A percentile compares a stretch with the other conserved stretches of the same genome.
Conservation (phyloP, 2,113 vertebrate genomes). For the Engystomops pustulosus region DNA sequence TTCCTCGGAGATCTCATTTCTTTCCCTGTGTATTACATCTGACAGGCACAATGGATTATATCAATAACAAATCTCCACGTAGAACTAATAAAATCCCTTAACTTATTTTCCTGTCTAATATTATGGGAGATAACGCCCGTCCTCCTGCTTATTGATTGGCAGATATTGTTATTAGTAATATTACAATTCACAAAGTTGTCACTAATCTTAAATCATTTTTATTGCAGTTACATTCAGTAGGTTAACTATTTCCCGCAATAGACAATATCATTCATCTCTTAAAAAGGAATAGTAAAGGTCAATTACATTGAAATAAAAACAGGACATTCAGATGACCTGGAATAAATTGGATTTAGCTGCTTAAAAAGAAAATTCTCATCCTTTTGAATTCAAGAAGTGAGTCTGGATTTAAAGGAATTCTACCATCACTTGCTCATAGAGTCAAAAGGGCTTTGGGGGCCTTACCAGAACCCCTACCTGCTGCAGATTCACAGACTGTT, state of each 20-base stretch:
- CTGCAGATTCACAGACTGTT: too few relatives aligned
- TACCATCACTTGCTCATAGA: too few relatives aligned
- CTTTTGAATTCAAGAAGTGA: not conserved
- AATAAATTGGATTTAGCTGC: not conserved
- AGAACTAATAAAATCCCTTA: constrained; percentile 40
- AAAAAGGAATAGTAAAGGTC: not conserved
- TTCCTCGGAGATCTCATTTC: constrained; percentile 52
- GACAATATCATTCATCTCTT: not conserved
- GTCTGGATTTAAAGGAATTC: too few relatives aligned
- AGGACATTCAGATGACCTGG: not conserved
- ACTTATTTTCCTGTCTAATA: constrained; percentile 32
- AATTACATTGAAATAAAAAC: not conserved
- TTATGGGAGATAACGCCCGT: constrained; percentile 31
- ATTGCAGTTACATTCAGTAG: not conserved
- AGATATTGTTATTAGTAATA: constrained; percentile 19
- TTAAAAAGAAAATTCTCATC: not conserved
- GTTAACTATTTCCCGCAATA: not conserved
- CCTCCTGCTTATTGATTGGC: constrained; percentile 30
- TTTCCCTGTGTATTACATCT: constrained; percentile 41
- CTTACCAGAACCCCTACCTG: too few relatives aligned
- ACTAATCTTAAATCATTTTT: constrained; percentile 26
- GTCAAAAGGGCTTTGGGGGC: too few relatives aligned
- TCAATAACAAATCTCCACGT: constrained; percentile 44
- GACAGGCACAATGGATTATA: constrained; percentile 42
- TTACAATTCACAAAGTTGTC: constrained; percentile 18